Evolutionary conservation across 2,888 invertebrate species (phyloP).

Genomic region (Megastigmus dorsalis): DNA sequence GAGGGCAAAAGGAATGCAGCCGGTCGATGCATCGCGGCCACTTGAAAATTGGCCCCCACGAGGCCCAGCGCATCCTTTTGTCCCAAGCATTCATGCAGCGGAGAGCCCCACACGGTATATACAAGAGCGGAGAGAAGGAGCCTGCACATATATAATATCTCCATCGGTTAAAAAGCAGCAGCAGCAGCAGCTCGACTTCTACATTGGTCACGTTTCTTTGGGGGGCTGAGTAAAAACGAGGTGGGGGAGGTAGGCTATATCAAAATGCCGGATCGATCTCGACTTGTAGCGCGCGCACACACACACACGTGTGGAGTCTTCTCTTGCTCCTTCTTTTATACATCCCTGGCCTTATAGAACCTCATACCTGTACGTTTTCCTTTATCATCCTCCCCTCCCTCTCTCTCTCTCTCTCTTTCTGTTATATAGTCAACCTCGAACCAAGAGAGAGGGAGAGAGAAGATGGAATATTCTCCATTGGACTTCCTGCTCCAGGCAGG

Average conservation of each 20-base stretch:
- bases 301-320: too few species aligned
- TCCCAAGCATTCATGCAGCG: neutral
- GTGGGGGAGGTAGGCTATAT: neutral
- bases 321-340: neutral
- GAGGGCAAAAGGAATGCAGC: neutral
- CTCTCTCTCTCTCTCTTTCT: slow-evolving; percentile 50
- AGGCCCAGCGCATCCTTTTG: neutral
- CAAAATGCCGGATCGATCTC: slow-evolving; percentile 16
- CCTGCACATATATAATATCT: slow-evolving; percentile 15
- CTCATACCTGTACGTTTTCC: neutral
- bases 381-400: slow-evolving; percentile 25
- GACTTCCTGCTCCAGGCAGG: slow-evolving; percentile 30
- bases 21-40: neutral
- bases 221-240: neutral
- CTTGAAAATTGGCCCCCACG: slow-evolving; percentile 27
- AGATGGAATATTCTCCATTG: slow-evolving; percentile 12
- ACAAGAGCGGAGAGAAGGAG: neutral
- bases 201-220: slow-evolving; percentile 30
- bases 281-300: neutral
- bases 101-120: neutral
- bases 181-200: neutral
- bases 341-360: neutral
- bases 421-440: too few species aligned
- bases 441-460: neutral
- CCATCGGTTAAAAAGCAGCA: neutral